Percentiles rank a stretch among this genome's conserved stretches.
These are phyloP conservation scores for Ochotona princeps DNA, from an alignment of 2,113 vertebrate species.

Conservation along the genomic window DNA sequence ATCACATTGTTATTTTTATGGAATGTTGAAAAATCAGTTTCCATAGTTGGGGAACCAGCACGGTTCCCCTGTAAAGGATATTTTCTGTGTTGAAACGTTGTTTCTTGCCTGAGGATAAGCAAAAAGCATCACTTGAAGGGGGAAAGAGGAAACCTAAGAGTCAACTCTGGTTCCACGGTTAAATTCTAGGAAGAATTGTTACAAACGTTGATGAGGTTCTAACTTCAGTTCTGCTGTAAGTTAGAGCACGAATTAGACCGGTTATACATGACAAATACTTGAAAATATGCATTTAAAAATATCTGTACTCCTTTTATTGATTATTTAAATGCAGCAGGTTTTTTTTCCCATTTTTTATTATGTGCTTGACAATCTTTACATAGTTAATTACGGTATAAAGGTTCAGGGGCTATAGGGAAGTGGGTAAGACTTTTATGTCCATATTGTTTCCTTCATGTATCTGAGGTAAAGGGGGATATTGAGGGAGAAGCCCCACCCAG, in stretches of 20 bases:
- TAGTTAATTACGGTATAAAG: too few relatives aligned
- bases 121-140: too few relatives aligned
- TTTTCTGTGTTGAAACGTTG: conserved; percentile 22
- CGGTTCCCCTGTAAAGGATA: not conserved
- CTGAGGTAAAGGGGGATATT: too few relatives aligned
- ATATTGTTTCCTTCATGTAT: too few relatives aligned
- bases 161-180: conserved; percentile 29
- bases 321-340: too few relatives aligned
- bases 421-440: too few relatives aligned
- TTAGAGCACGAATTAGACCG: not conserved
- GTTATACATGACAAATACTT: not conserved
- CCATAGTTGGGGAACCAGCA: not conserved
- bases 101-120: conserved; percentile 2
- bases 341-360: too few relatives aligned
- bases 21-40: conserved; percentile 34
- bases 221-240: not conserved
- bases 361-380: too few relatives aligned
- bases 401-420: too few relatives aligned
- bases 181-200: not conserved
- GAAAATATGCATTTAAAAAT: not conserved
- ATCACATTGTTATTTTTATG: not conserved
- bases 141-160: not conserved
- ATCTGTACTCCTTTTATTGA: conserved; percentile 29
- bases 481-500: too few relatives aligned
- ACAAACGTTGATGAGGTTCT: not conserved